Conservation (phyloP, 2,113 vertebrate genomes). For the Pyrgilauda ruficollis region DNA sequence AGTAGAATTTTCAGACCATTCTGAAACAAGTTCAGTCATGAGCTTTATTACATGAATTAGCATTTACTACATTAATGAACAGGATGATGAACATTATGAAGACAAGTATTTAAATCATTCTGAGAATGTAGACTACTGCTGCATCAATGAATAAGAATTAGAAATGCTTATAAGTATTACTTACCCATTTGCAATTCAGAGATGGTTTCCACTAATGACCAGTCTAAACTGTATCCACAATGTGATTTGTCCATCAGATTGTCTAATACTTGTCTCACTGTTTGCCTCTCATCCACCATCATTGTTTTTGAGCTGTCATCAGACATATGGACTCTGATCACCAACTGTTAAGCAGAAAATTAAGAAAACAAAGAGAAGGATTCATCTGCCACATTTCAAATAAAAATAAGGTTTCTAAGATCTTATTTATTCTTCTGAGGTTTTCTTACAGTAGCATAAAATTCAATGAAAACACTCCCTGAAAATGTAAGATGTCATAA, state of each 20-base stretch:
- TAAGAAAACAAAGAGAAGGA: neutral
- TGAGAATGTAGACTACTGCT: neutral
- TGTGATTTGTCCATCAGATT: slow-evolving; percentile 97
- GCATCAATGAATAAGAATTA: neutral
- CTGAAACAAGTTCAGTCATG: neutral
- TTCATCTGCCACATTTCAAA: neutral
- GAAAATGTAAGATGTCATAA: neutral
- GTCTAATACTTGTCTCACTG: slow-evolving; percentile 95
- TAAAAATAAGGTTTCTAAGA: neutral
- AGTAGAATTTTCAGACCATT: neutral
- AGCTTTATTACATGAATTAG: neutral
- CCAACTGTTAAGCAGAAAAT: slow-evolving; percentile 78
- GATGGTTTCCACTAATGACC: slow-evolving; percentile 95
- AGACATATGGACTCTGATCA: slow-evolving; percentile 97
- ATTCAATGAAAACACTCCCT: neutral
- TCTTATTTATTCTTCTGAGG: neutral
- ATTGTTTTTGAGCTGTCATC: slow-evolving; percentile 99
- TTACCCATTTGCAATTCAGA: slow-evolving; percentile 96
- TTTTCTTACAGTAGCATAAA: neutral
- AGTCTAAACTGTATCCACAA: slow-evolving; percentile 94
- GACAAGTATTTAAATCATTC: neutral
- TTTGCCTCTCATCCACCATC: slow-evolving; percentile 99
- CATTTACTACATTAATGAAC: neutral
- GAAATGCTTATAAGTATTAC: slow-evolving; percentile 4
- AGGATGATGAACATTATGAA: neutral